phyloP scores from a whole-genome alignment of 2,113 vertebrate genomes.

The Bostrychus sinensis region DNA sequence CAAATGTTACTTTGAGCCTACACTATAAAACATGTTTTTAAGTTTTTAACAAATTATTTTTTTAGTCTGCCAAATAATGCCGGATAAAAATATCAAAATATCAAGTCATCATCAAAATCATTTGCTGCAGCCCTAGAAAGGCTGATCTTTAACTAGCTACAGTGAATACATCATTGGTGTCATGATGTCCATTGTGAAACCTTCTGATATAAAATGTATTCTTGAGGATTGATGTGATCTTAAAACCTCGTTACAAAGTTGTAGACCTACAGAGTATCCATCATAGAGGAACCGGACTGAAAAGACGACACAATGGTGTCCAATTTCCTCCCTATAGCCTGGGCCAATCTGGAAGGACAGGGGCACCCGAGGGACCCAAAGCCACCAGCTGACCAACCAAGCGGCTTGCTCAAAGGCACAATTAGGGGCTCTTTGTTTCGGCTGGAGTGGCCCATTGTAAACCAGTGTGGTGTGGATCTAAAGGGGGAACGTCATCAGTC shows the following conservation, averaged over 20 bases:
- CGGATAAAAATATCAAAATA: neutral
- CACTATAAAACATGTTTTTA: neutral
- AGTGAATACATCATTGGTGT: too few relatives aligned
- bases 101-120: neutral
- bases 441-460: constrained; percentile 68
- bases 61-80: too few relatives aligned
- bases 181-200: neutral
- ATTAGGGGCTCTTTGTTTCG: constrained; percentile 83
- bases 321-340: constrained; percentile 38
- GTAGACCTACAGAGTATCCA: neutral
- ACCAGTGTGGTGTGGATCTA: constrained; percentile 50
- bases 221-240: neutral
- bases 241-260: neutral
- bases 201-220: too few relatives aligned
- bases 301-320: constrained; percentile 41
- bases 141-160: neutral
- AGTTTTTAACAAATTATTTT: too few relatives aligned
- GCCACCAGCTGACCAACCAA: constrained; percentile 72
- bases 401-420: constrained; percentile 74
- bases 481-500: constrained; percentile 72
- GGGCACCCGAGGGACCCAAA: constrained; percentile 69
- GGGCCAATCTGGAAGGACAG: constrained; percentile 66
- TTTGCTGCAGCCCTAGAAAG: too few relatives aligned
- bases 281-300: constrained; percentile 1
- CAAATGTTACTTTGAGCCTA: neutral